Evolutionary conservation across 2,888 invertebrate species (phyloP), one percentile per base, ranked within the genome.

Genomic region (Rhagonycha fulva): DNA sequence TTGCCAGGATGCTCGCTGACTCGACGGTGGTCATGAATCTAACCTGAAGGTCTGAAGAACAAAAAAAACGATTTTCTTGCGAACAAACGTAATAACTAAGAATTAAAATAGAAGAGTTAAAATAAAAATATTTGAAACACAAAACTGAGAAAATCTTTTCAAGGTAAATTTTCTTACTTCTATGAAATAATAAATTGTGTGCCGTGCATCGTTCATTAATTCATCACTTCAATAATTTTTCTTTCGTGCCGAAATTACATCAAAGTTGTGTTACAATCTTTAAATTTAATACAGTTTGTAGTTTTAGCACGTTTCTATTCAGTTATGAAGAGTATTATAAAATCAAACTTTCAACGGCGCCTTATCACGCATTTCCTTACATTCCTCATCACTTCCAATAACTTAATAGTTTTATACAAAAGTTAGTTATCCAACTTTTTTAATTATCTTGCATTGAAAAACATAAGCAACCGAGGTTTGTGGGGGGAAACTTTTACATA

Each of bases 221-320:
- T 47, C 47, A 47, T 47, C n/a, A 47, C 47, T 47, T 47, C 1
- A 47, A n/a, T 47, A 47, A 47, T 47, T 47, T 47, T 47, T 47
- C 47, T 47, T 47, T 47, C 47, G 47, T 47, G 47, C 7, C n/a
- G 47, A 62, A 62, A 14, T 63, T 63, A 63, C 11, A 63, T 24
- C 24, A 24, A 63, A 63, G 9, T 63, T 63, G 23, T 24, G 23
- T 23, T 14, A 63, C 23, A 63, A 63, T 63, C 23, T 63, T 23
- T 63, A 63, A 63, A 26, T 63, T 63, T 66, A 24, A 66, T 23
- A 24, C 26, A 19, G 63, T 66, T 66, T 66, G 63, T 66, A 66
- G 63, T 66, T 66, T 66, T 66, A 66, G 63, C 63, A 66, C 63
- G 63, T 66, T 23, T 66, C 63, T 66, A 66, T 66, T 66, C 63